A percentile compares a stretch with the other conserved stretches of the same genome.
phyloP scores from a whole-genome alignment of 1,140 invertebrate species.

The Heterodera schachtii region DNA sequence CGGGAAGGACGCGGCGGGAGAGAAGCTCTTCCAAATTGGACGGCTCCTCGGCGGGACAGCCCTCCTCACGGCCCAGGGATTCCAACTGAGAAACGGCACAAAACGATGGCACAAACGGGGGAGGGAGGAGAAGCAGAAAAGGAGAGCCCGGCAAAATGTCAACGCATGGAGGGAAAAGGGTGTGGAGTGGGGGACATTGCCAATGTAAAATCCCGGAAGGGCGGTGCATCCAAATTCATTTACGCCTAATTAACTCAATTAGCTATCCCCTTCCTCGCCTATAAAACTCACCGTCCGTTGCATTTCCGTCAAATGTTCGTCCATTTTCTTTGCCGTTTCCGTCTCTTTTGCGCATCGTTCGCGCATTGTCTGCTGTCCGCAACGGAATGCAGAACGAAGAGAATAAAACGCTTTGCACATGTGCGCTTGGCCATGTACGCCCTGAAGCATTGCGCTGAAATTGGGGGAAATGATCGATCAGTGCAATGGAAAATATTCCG shows the following conservation, averaged over 20 bases:
- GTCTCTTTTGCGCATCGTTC: slow-evolving; percentile 42
- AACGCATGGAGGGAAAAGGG: too few species aligned
- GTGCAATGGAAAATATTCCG: too few species aligned
- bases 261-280: background rate
- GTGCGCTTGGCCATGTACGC: slow-evolving; percentile 62
- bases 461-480: background rate
- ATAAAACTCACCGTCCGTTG: background rate
- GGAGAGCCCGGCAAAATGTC: too few species aligned
- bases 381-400: slow-evolving; percentile 54
- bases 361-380: slow-evolving; percentile 53
- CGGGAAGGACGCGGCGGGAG: slow-evolving; percentile 39
- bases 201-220: too few species aligned
- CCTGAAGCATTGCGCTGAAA: slow-evolving; percentile 41
- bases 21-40: slow-evolving; percentile 55
- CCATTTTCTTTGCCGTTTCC: background rate
- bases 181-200: too few species aligned
- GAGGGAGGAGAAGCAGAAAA: too few species aligned
- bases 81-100: slow-evolving; percentile 48
- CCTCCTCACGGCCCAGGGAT: slow-evolving; percentile 58
- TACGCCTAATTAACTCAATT: too few species aligned
- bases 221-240: too few species aligned
- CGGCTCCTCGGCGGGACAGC: slow-evolving; percentile 56
- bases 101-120: background rate
- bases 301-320: background rate
- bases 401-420: slow-evolving; percentile 62